Evolutionary conservation across 2,797 vertebrate genomes (phyloP).

Genomic region (Sparus aurata): DNA sequence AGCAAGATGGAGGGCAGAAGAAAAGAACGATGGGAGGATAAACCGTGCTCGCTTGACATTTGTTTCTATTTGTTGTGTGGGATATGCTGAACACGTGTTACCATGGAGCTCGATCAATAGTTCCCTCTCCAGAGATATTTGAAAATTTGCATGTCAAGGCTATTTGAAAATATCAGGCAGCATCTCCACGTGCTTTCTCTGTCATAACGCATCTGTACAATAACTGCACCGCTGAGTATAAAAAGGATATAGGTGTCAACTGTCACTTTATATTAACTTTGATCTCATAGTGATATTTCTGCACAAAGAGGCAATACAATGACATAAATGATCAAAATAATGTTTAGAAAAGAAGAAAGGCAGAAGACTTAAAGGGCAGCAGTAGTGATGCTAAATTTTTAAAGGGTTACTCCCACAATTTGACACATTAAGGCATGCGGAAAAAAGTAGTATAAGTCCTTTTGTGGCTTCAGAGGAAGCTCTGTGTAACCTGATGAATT

Average conservation of each 20-base stretch:
- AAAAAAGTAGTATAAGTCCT: too few species aligned
- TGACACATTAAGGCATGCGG: too few species aligned
- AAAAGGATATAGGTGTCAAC: conserved; percentile 2
- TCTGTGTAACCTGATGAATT: too few species aligned
- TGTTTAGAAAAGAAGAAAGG: conserved; percentile 7
- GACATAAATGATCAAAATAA: conserved; percentile 10
- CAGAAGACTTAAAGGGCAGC: not conserved
- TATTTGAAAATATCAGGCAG: conserved; percentile 27
- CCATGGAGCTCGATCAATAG: conserved; percentile 32
- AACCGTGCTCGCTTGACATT: conserved; percentile 40
- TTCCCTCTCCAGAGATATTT: conserved; percentile 7
- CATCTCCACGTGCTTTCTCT: not conserved
- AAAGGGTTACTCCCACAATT: too few species aligned
- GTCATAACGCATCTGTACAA: not conserved
- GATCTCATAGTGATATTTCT: not conserved
- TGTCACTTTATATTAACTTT: conserved; percentile 24
- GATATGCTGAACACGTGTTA: conserved; percentile 19
- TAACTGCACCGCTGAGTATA: not conserved
- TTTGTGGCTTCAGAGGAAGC: too few species aligned
- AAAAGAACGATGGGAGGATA: conserved; percentile 28
- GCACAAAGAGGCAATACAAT: not conserved
- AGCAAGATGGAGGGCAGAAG: conserved; percentile 20
- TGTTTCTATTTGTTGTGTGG: conserved; percentile 48
- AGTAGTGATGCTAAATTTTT: not conserved
- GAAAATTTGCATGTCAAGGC: conserved; percentile 28